Evolutionary conservation across 2,797 vertebrate genomes (phyloP).

Genomic region (Coregonus sp.): DNA sequence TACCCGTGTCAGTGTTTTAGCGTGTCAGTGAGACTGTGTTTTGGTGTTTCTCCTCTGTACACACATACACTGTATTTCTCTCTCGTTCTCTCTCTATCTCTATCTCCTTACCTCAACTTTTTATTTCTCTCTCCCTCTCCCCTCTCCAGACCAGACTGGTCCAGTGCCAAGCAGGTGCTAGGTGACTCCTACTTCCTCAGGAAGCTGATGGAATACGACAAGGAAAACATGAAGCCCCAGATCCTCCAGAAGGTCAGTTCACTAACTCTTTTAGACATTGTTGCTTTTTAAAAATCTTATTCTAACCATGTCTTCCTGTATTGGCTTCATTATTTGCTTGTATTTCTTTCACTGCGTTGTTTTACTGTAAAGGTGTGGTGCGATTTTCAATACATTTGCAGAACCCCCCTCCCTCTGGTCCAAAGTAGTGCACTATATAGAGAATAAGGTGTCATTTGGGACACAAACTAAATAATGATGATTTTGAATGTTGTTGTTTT

Average conservation of each 20-base stretch:
- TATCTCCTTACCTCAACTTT: too few species aligned
- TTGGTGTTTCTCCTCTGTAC: neutral
- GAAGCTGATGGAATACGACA: conserved; percentile 81
- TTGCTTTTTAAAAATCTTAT: neutral
- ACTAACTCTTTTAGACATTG: neutral
- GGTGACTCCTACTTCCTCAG: conserved; percentile 82
- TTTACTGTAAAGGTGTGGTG: too few species aligned
- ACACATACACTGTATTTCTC: neutral
- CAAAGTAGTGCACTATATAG: too few species aligned
- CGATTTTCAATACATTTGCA: too few species aligned
- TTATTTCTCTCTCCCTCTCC: neutral
- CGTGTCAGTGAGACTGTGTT: too few species aligned
- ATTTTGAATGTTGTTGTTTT: too few species aligned
- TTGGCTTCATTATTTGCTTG: neutral
- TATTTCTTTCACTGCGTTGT: neutral
- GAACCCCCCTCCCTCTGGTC: too few species aligned
- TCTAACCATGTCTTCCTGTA: neutral
- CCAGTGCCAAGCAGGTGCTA: conserved; percentile 82
- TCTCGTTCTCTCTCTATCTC: too few species aligned
- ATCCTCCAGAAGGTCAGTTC: conserved; percentile 74
- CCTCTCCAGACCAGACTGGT: conserved; percentile 80
- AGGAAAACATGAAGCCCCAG: conserved; percentile 83
- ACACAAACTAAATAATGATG: too few species aligned
- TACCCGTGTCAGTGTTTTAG: too few species aligned
- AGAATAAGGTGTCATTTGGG: too few species aligned